Evolutionary conservation across 2,113 vertebrate genomes (phyloP).

Genomic region (Hyperoodon ampullatus): DNA sequence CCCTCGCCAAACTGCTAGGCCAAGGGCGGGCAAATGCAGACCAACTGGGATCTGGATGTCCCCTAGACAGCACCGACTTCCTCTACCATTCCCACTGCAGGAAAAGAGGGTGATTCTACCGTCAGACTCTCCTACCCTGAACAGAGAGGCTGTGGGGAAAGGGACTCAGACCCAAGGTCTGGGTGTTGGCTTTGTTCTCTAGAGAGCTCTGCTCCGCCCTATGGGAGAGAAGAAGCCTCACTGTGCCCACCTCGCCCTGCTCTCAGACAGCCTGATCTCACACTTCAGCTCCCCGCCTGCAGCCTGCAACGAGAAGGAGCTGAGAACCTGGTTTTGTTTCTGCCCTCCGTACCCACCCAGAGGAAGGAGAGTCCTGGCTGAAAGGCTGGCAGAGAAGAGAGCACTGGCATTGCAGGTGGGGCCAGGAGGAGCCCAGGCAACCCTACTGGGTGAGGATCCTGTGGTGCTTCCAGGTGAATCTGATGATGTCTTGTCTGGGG

Average conservation of each 20-base stretch:
- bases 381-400: not conserved
- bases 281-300: not conserved
- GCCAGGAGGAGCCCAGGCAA: not conserved
- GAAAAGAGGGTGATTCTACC: not conserved
- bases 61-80: not conserved
- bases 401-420: not conserved
- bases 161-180: not conserved
- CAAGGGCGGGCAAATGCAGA: not conserved
- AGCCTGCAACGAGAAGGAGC: not conserved
- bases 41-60: not conserved
- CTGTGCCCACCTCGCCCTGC: not conserved
- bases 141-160: not conserved
- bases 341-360: not conserved
- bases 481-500: not conserved
- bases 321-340: not conserved
- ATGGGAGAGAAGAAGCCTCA: not conserved
- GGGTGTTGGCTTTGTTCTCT: not conserved
- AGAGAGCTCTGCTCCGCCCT: not conserved
- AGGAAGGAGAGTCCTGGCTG: not conserved
- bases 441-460: not conserved
- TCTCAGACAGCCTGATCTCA: not conserved
- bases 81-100: not conserved
- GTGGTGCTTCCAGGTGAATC: not conserved
- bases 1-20: not conserved
- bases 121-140: not conserved